Evolutionary conservation across 2,113 vertebrate genomes (phyloP), one percentile per base, ranked within the genome.

Genomic region (Lasiurus borealis): DNA sequence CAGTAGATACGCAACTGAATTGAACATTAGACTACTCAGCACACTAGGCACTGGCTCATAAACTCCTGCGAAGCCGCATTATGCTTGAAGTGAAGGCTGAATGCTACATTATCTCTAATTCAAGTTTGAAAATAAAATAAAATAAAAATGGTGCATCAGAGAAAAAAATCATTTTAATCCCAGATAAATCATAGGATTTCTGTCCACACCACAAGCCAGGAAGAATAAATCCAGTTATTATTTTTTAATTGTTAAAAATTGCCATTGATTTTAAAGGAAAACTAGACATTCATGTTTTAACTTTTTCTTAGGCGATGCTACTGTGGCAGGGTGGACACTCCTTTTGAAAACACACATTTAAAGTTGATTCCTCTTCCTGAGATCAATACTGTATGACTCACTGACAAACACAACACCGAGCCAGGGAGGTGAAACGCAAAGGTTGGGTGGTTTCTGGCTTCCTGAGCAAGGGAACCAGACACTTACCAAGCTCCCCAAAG

Each of bases 11-110:
- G 96, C 89, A 80, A 48, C 92, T 87, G 48, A 75, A 92, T 5
- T 75, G 91, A 88, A 94, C 75, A 88, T 69, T 15, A 88, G 91
- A 89, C 72, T 68, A 44, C 73, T 94, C 85, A 64, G 78, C 91
- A 75, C 34, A 83, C 68, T 8, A 40, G 40, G 54, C 12, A 2
- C 77, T 93, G 50, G 25, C 72, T 69, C 88, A 59, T 77, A 76
- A 46, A 83, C 89, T 90, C 90, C 95, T 90, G 88, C 87, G 69
- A 62, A 54, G 40, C 76, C 46, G 64, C 80, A 89, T 80, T 52
- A 50, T 19, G 64, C 88, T 82, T 40, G 31, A 95, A 69, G 44
- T 48, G 66, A 91, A 89, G 90, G 68, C 54, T 77, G 62, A 92
- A 83, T 2, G 31, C 82, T 29, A 69, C 69, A 66, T 72, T 84